A percentile compares a stretch with the other conserved stretches of the same genome.
Evolutionary conservation across 2,888 invertebrate genomes (phyloP).

Genomic region (Stratiomys singularior): DNA sequence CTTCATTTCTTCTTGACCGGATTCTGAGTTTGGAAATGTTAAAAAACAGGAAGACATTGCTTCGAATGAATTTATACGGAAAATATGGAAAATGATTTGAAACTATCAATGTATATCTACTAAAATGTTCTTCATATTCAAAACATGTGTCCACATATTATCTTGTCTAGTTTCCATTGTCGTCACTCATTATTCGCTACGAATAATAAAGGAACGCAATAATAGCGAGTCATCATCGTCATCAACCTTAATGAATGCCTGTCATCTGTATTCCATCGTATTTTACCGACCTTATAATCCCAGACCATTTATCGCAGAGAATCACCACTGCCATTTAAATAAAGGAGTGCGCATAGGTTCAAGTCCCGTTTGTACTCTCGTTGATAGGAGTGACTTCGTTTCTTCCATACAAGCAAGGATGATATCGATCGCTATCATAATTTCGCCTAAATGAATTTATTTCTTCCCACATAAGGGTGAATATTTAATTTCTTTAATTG

Average conservation of each 20-base stretch:
- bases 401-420: slow-evolving; percentile 4
- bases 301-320: neutral
- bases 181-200: slow-evolving; percentile 6
- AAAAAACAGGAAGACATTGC: too few relatives aligned
- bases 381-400: neutral
- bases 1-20: too few relatives aligned
- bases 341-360: neutral
- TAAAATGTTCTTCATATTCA: too few relatives aligned
- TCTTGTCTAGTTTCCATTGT: slow-evolving; percentile 6
- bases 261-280: slow-evolving; percentile 38
- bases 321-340: neutral
- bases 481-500: slow-evolving; percentile 52
- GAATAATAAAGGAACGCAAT: slow-evolving; percentile 40
- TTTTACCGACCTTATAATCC: neutral
- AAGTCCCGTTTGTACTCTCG: neutral
- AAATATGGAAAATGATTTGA: too few relatives aligned
- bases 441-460: slow-evolving; percentile 50
- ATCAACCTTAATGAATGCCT: slow-evolving; percentile 31
- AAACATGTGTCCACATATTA: slow-evolving; percentile 12
- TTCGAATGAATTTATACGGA: too few relatives aligned
- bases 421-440: slow-evolving; percentile 24
- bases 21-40: too few relatives aligned
- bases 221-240: slow-evolving; percentile 44
- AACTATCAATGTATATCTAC: too few relatives aligned
- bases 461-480: slow-evolving; percentile 48